Base-by-base conservation (phyloP, 2,113 vertebrate species). In the Rhea americana region DNA sequence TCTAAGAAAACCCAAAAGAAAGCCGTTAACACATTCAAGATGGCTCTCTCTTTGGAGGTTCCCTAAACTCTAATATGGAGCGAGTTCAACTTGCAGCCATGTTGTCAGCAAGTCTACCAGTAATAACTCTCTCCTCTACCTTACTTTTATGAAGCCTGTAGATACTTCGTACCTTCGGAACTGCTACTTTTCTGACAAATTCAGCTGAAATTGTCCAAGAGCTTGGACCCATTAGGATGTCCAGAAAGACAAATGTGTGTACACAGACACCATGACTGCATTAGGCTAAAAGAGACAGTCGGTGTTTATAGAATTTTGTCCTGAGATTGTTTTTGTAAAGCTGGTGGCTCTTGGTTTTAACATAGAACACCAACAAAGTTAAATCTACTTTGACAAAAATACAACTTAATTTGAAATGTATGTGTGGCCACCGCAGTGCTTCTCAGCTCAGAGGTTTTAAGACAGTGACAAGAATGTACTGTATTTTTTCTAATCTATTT, bases 401-500 rank as follows among this genome's bases (percentile, higher is more conserved):
- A 77, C 2, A 77, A 45, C 43, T 77, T 62, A 43, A 68, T 81
- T 62, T 77, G 39, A 87, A 89, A 80, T 9, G 2, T 37, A 15
- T 3, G 2, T 58, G 2, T 4, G 22, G 90, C 48, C 48, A 80
- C 28, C 50, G 35, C 22, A 45, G 32, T 26, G 17, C 39, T 91
- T 37, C 70, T 61, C 37, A 87, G 35, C 13, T n/a, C 75, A 35
- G 30, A 67, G 51, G 65, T 90, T 76, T 79, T 68, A 93, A 89
- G 63, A 47, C 24, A 74, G n/a, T 85, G 87, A 89, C 30, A 66
- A 85, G 85, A 91, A 89, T 1, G 6, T 72, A 85, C 84, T 67
- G 47, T 41, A 68, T 87, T 93, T 91, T 77, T 79, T n/a, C 55
- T 56, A 91, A 87, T 96, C 83, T 95, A 83, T 96, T 96, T 95